These are phyloP conservation scores for Alviniconcha strummeri DNA, from an alignment of 2,888 invertebrate species.

Conservation along the genomic window DNA sequence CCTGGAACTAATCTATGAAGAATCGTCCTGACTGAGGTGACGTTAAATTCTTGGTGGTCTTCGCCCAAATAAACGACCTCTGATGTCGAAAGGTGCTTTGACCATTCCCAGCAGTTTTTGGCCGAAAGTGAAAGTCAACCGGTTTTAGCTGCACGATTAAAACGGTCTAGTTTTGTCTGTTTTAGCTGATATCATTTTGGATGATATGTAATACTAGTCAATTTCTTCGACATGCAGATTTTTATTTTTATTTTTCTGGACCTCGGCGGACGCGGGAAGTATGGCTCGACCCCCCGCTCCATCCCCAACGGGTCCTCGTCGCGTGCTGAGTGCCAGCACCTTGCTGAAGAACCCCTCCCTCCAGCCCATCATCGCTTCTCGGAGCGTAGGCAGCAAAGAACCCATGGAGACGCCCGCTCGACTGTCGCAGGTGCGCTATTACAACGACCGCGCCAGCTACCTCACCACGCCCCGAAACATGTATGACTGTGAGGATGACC, in stretches of 20 bases:
- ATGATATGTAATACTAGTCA: no score
- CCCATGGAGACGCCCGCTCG: not conserved
- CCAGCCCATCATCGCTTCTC: constrained; percentile 5
- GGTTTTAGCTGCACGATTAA: no score
- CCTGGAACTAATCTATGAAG: no score
- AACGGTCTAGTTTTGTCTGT: no score
- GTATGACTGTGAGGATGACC: not conserved
- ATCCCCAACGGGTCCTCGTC: not conserved
- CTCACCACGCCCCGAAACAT: not conserved
- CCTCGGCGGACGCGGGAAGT: not conserved
- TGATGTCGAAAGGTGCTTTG: no score
- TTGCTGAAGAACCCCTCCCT: not conserved
- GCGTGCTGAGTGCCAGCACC: not conserved
- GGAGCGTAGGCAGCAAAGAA: not conserved
- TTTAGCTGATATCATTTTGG: no score
- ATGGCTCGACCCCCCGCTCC: constrained; percentile 4
- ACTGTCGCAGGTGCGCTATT: not conserved
- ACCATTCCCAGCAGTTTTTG: not conserved
- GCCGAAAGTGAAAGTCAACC: no score
- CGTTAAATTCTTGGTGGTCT: no score
- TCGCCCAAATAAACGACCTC: no score
- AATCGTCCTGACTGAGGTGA: no score
- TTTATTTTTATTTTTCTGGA: no score
- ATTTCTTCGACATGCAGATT: no score
- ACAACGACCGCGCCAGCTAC: not conserved